Conservation (phyloP, 2,888 invertebrate genomes). For the Allacma fusca region DNA sequence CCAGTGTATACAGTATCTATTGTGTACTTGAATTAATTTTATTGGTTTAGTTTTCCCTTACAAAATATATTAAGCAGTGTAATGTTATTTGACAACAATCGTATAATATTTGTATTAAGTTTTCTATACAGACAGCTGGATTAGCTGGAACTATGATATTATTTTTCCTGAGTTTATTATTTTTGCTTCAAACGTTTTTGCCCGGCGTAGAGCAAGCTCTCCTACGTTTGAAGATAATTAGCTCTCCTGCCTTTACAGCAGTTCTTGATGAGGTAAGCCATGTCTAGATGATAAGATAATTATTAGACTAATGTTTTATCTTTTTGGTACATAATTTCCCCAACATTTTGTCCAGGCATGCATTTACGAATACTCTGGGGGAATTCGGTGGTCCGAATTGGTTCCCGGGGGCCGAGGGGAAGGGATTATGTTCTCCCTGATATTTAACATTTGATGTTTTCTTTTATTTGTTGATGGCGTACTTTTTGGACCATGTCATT, state of each 20-base stretch:
- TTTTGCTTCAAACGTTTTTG: conserved; percentile 82
- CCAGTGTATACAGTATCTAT: neutral
- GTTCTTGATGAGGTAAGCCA: conserved; percentile 81
- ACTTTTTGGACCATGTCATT: conserved; percentile 83
- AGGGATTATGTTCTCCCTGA: conserved; percentile 67
- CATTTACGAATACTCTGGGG: conserved; percentile 52
- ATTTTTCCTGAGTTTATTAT: conserved; percentile 78
- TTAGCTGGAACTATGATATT: conserved; percentile 81
- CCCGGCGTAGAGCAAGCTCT: conserved; percentile 71
- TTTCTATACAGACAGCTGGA: conserved; percentile 78
- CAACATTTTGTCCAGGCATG: too few species aligned
- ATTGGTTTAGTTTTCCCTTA: too few species aligned
- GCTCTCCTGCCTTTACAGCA: conserved; percentile 82
- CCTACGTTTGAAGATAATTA: conserved; percentile 74
- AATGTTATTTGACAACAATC: too few species aligned
- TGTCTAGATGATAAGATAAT: too few species aligned
- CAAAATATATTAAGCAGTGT: too few species aligned
- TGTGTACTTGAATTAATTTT: neutral
- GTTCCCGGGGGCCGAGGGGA: conserved; percentile 71
- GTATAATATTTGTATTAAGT: neutral
- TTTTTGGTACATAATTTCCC: too few species aligned
- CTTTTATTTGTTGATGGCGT: conserved; percentile 77
- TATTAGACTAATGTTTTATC: too few species aligned
- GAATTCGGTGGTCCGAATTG: conserved; percentile 54
- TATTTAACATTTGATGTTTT: conserved; percentile 83